These are phyloP conservation scores for Drymodes brunneopygia DNA, from an alignment of 2,113 vertebrate species.

Conservation along the genomic window DNA sequence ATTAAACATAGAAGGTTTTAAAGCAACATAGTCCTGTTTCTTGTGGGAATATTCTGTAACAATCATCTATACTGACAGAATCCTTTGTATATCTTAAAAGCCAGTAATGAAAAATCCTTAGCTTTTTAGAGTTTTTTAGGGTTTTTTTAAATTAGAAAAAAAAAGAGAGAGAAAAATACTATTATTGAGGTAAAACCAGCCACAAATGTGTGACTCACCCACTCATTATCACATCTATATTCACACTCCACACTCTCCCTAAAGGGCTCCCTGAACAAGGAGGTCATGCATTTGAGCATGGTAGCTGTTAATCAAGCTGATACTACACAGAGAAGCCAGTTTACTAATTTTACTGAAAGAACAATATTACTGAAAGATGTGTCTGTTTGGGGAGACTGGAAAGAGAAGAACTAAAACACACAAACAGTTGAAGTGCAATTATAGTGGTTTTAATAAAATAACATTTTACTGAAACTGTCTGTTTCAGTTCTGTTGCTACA, in stretches of 20 bases:
- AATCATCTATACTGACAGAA: neutral
- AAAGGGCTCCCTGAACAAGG: neutral
- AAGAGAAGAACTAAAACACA: neutral
- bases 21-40: neutral
- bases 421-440: neutral
- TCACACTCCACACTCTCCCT: neutral
- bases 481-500: neutral
- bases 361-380: neutral
- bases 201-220: neutral
- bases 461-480: neutral
- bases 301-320: neutral
- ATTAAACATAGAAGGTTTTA: neutral
- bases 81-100: neutral
- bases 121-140: neutral
- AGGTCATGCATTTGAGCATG: neutral
- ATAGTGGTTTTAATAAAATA: neutral
- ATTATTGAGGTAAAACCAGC: neutral
- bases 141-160: neutral
- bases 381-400: neutral
- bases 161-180: neutral
- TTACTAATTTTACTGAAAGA: neutral
- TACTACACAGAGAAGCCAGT: neutral
- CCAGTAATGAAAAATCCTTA: neutral
- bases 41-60: constrained; percentile 17
- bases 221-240: neutral